Evolutionary conservation across 92 coral and sea anemone species (phyloP).

Genomic region (Zoanthus sociatus): DNA sequence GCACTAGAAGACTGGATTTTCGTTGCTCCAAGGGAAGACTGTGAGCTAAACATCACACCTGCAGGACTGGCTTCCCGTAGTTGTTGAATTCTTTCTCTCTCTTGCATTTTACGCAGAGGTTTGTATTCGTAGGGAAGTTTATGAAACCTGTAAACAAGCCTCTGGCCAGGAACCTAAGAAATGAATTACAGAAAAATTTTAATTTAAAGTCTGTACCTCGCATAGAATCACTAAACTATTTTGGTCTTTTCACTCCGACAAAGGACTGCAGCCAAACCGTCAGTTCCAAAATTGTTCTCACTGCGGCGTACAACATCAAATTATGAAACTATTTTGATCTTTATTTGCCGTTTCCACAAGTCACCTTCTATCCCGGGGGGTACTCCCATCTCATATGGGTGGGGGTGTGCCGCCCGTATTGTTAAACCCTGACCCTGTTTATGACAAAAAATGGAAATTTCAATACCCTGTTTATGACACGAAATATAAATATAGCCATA

Average conservation of each 20-base stretch:
- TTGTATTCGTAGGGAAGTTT: constrained; percentile 80
- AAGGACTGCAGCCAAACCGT: no score
- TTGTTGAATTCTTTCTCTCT: constrained; percentile 32
- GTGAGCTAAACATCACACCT: constrained; percentile 41
- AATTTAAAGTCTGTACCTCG: background rate
- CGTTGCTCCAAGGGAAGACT: background rate
- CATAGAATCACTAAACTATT: background rate
- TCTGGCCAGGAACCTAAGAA: constrained; percentile 77
- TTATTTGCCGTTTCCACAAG: no score
- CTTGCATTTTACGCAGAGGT: constrained; percentile 57
- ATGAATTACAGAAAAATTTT: background rate
- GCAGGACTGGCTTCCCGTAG: constrained; percentile 29
- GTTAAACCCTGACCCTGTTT: no score
- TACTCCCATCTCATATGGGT: no score
- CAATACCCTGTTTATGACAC: no score
- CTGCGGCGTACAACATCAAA: no score
- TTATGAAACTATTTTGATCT: background rate
- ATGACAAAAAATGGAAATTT: no score
- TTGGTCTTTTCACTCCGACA: background rate
- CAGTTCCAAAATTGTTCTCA: no score
- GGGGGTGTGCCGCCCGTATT: no score
- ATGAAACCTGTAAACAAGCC: constrained; percentile 79
- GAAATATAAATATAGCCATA: no score
- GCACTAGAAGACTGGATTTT: constrained; percentile 1
- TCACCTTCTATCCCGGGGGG: no score